A percentile compares a stretch with the other conserved stretches of the same genome.
Conservation (phyloP, 2,113 vertebrate species). For the Acrocephalus arundinaceus region DNA sequence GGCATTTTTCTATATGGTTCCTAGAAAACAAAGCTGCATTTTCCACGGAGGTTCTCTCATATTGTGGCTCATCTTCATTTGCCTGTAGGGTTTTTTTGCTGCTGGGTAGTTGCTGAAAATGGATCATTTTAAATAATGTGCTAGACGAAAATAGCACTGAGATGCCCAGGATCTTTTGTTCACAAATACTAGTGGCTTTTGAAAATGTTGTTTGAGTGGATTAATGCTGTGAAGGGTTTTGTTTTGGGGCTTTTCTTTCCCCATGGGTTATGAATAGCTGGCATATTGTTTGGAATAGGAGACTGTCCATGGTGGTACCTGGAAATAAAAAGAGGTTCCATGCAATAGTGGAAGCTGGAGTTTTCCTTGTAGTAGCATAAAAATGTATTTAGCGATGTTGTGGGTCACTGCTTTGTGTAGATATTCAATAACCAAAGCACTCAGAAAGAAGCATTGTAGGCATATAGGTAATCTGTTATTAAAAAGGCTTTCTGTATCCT, state of each 20-base stretch:
- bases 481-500: neutral
- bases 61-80: neutral
- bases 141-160: neutral
- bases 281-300: constrained; percentile 29
- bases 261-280: neutral
- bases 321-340: neutral
- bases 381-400: neutral
- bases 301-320: constrained; percentile 13
- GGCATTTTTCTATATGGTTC: neutral
- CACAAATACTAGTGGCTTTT: neutral
- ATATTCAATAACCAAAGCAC: neutral
- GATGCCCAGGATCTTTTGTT: constrained; percentile 2
- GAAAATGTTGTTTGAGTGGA: neutral
- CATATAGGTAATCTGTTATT: neutral
- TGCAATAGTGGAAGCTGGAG: neutral
- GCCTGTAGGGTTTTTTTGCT: neutral
- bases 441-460: neutral
- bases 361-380: neutral
- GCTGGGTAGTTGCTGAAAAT: neutral
- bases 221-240: neutral
- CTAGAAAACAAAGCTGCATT: neutral
- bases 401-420: neutral
- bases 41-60: neutral
- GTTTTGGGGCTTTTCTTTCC: neutral
- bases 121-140: neutral